Evolutionary conservation across 2,888 invertebrate genomes (phyloP), one percentile per base, ranked within the genome.

Genomic region (Xanthia togata): DNA sequence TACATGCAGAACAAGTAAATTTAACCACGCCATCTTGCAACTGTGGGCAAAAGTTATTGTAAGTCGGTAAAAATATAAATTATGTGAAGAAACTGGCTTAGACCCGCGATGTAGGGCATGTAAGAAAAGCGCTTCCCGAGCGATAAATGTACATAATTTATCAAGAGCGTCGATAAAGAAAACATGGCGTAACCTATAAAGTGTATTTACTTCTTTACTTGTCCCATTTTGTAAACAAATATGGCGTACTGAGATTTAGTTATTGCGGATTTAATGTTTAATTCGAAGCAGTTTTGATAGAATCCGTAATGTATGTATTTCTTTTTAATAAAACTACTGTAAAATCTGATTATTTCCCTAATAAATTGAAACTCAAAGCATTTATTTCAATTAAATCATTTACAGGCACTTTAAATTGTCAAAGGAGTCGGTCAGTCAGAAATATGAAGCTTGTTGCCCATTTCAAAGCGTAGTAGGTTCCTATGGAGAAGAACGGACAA

Each of bases 81-180:
- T 70, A 59, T 23, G 41, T n/a, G 55, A 68, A 70, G 57, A 65
- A 73, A 70, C 31, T 9, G 38, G 69, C 64, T 63, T 44, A 38
- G 4, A 47, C 35, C 38, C n/a, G 1, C 53, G 47, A 83, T 79
- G 73, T 83, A 73, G 62, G 70, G n/a, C 80, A 55, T 68, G 55
- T 53, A 59, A 62, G 79, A 62, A 84, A 74, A n/a, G 70, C 62
- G 79, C 55, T 71, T 60, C 70, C 41, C 20, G 2, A 1, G 62
- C 70, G 74, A 82, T 80, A 79, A 74, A 79, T 79, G 70, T 83
- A 71, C 70, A 84, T 84, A 69, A 82, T 82, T 82, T 82, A 82
- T 82, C 82, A 80, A 23, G 55, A 71, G 59, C 63, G 35, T 84
- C 84, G 82, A 82, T 84, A 69, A 70, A 69, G 68, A 55, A 60